These are phyloP conservation scores for Aldabrachelys gigantea DNA, from an alignment of 2,113 vertebrate genomes.

Conservation along the genomic window DNA sequence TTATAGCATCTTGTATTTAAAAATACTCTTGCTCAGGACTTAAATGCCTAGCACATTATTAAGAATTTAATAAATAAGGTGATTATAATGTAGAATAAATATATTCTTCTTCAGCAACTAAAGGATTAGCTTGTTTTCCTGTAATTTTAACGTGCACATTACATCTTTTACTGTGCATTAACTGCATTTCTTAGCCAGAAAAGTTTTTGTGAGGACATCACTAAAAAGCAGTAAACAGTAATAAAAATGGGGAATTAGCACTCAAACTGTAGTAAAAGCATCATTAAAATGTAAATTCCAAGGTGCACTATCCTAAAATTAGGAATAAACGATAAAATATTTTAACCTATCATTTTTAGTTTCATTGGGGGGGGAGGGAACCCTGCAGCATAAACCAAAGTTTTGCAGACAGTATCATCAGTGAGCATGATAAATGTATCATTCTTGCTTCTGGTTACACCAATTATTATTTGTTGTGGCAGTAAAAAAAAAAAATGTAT, in stretches of 20 bases:
- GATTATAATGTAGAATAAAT: background rate
- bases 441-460: background rate
- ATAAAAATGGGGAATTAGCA: conserved; percentile 47
- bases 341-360: conserved; percentile 49
- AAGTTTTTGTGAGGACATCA: background rate
- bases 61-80: background rate
- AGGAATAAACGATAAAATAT: conserved; percentile 61
- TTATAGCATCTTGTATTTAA: background rate
- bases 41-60: background rate
- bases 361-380: background rate
- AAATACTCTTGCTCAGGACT: background rate
- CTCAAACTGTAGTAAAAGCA: conserved; percentile 10
- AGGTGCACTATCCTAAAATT: conserved; percentile 49
- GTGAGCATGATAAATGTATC: background rate
- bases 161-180: background rate
- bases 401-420: background rate
- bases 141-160: conserved; percentile 22
- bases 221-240: conserved; percentile 13
- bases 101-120: conserved; percentile 14
- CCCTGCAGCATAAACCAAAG: background rate
- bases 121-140: background rate
- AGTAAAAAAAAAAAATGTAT: background rate
- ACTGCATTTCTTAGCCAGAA: conserved; percentile 22
- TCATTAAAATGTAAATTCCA: conserved; percentile 52
- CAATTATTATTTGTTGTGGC: background rate